Evolutionary conservation across 2,113 vertebrate genomes (phyloP).

Genomic region (Sisor rabdophorus): DNA sequence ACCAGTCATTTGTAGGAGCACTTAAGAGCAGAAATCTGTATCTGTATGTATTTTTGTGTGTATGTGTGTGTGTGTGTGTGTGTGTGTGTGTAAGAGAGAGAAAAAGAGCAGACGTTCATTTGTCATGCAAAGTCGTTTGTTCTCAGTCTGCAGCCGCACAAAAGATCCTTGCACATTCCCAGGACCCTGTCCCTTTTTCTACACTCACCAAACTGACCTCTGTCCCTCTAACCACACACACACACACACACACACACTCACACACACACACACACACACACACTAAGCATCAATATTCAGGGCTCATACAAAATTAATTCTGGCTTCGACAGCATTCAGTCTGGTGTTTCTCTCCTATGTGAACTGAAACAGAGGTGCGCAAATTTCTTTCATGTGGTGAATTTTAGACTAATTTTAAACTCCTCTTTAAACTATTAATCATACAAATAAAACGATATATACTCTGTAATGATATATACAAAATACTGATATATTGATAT

Average conservation of each 20-base stretch:
- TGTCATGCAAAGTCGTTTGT: conserved; percentile 19
- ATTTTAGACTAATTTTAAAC: too few relatives aligned
- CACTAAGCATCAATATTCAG: conserved; percentile 26
- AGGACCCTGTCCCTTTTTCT: conserved; percentile 8
- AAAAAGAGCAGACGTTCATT: conserved; percentile 17
- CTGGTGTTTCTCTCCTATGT: background rate
- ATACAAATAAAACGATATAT: too few relatives aligned
- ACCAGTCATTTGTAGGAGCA: background rate
- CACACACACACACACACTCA: conserved; percentile 1
- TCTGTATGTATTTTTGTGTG: background rate
- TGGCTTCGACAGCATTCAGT: background rate
- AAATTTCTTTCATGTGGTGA: too few relatives aligned
- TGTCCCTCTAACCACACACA: conserved; percentile 18
- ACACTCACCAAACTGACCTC: conserved; percentile 23
- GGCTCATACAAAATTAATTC: conserved; percentile 16
- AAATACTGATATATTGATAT: too few relatives aligned
- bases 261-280: conserved; percentile 9
- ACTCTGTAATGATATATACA: too few relatives aligned
- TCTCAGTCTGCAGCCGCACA: conserved; percentile 7
- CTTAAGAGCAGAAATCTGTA: background rate
- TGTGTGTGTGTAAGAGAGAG: too few relatives aligned
- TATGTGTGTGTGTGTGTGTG: background rate
- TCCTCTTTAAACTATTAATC: too few relatives aligned
- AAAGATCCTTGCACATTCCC: conserved; percentile 8
- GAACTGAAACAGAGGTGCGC: background rate